Evolutionary conservation across 2,113 vertebrate species (phyloP).

Genomic region (Eolophus roseicapilla): DNA sequence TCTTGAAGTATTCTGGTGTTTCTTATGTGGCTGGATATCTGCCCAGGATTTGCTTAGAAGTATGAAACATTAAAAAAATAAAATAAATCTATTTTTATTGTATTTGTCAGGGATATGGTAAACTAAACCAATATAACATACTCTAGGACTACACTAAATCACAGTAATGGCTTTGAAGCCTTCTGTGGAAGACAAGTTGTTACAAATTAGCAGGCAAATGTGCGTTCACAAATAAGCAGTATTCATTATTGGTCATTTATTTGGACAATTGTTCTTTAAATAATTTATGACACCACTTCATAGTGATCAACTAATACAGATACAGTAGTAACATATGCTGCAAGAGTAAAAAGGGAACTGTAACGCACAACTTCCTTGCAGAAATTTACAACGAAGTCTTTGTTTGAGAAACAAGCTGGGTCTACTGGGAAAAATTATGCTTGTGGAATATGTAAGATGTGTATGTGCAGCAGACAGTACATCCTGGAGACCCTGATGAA

Average conservation of each 20-base stretch:
- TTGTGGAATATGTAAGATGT: not conserved
- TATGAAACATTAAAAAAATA: not conserved
- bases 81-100: not conserved
- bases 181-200: not conserved
- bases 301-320: not conserved
- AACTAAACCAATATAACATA: not conserved
- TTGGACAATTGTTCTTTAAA: slow-evolving; percentile 36
- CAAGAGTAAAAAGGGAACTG: not conserved
- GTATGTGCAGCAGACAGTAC: not conserved
- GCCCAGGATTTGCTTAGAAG: not conserved
- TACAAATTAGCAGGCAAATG: slow-evolving; percentile 34
- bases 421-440: not conserved
- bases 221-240: not conserved
- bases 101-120: not conserved
- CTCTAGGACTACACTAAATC: slow-evolving; percentile 2
- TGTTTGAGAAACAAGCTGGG: not conserved
- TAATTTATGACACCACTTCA: slow-evolving; percentile 47
- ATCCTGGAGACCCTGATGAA: not conserved
- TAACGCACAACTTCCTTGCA: not conserved
- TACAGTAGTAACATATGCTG: not conserved
- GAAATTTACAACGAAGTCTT: not conserved
- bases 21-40: not conserved
- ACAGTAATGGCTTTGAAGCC: slow-evolving; percentile 9
- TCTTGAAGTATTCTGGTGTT: not conserved
- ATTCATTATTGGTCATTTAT: not conserved